Evolutionary conservation across 2,113 vertebrate genomes (phyloP), one percentile per base, ranked within the genome.

Genomic region (Trematocara stigmaticum): DNA sequence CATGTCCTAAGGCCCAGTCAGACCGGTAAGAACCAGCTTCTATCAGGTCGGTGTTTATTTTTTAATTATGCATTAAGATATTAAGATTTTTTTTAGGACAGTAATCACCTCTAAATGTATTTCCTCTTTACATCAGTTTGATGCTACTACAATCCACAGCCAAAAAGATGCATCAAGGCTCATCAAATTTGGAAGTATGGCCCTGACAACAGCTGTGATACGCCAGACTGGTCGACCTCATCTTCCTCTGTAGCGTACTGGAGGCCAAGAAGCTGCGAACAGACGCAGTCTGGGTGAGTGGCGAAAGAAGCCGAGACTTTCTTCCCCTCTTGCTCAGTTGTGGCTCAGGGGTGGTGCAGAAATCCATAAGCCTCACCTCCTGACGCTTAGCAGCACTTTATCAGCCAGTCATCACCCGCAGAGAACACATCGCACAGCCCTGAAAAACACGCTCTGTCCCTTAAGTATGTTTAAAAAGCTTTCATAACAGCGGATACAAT

Each of bases 331-430:
- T 59, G 55, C 61, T 88, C 89, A 26, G 45, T 59, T 56, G 31
- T 52, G 80, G 78, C 88, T 87, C 88, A 11, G n/a, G 53, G 78
- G 35, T 87, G 59, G 45, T 57, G 10, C 49, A 80, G 66, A 92
- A 89, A 94, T 87, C 94, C 74, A 93, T 91, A 88, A 81, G 82
- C 53, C 87, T 83, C 8, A 13, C 81, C 78, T 74, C 49, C 79
- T 10, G 69, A 83, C 78, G 82, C 90, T 85, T 81, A 81, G 85
- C 59, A 23, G 82, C 87, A 84, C 51, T 94, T 89, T 83, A 88
- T 90, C 92, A 89, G 90, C 86, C 61, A 51, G 79, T 82, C 91
- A 82, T 92, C 84, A 76, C 55, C 57, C 16, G 57, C 34, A 4
- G 51, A 79, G 47, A 87, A 64, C 69, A 79, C 79, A 84, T 84